Evolutionary conservation across 2,888 invertebrate genomes (phyloP).

Genomic region (Cryptus armator): DNA sequence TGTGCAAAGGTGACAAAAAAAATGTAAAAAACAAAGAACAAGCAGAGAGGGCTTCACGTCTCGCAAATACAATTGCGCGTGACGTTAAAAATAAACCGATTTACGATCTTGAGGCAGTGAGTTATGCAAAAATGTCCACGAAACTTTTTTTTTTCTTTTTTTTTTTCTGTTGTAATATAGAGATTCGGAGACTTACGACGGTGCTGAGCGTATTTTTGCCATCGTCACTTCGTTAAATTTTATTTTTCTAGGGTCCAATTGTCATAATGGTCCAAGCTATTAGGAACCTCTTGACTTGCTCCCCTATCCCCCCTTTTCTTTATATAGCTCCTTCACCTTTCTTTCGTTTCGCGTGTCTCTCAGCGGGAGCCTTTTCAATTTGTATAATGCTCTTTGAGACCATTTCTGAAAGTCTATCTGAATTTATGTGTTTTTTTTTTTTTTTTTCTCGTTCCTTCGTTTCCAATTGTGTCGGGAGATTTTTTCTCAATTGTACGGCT

Average conservation of each 20-base stretch:
- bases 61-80: neutral
- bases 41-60: neutral
- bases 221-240: slow-evolving; percentile 65
- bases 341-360: neutral
- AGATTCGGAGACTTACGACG: neutral
- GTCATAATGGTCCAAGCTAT: slow-evolving; percentile 78
- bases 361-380: slow-evolving; percentile 72
- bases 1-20: neutral
- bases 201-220: neutral
- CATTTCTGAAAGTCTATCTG: slow-evolving; percentile 42
- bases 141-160: neutral
- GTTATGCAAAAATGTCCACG: slow-evolving; percentile 20
- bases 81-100: neutral
- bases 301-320: slow-evolving; percentile 8
- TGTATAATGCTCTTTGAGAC: slow-evolving; percentile 75
- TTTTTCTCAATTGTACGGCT: slow-evolving; percentile 60
- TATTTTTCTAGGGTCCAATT: slow-evolving; percentile 75
- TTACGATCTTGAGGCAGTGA: neutral
- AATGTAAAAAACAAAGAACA: neutral
- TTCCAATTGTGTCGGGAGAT: slow-evolving; percentile 4
- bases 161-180: neutral
- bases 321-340: slow-evolving; percentile 16
- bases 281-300: slow-evolving; percentile 57
- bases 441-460: slow-evolving; percentile 61
- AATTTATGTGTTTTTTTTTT: slow-evolving; percentile 61